These are phyloP conservation scores for Oreortyx pictus DNA, from an alignment of 2,797 vertebrate genomes.

Conservation along the genomic window DNA sequence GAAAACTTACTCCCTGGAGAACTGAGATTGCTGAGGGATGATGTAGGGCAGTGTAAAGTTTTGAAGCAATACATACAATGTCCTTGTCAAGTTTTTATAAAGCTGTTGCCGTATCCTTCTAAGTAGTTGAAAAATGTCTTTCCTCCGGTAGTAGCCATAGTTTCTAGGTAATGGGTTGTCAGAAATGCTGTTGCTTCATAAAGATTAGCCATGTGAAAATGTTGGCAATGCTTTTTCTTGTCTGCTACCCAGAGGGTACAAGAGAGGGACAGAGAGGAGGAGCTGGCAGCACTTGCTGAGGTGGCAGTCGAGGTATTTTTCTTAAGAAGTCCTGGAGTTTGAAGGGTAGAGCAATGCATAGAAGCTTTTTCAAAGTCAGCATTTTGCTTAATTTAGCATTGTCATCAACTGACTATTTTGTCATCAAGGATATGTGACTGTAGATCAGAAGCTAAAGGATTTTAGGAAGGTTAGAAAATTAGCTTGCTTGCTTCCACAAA, in stretches of 20 bases:
- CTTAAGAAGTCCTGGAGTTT: neutral
- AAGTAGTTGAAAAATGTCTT: constrained; percentile 47
- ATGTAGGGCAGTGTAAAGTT: neutral
- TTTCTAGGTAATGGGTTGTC: constrained; percentile 64
- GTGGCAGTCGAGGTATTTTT: neutral
- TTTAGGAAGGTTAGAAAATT: neutral
- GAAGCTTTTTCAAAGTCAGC: neutral
- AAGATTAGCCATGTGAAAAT: constrained; percentile 50
- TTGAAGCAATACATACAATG: constrained; percentile 28
- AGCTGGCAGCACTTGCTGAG: fast-evolving
- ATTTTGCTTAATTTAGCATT: neutral
- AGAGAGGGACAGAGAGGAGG: neutral
- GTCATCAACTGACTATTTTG: neutral
- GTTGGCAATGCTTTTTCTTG: constrained; percentile 11
- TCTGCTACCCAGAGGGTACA: constrained; percentile 8
- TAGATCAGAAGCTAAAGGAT: neutral
- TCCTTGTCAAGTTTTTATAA: constrained; percentile 18
- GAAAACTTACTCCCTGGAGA: constrained; percentile 12
- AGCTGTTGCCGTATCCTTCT: constrained; percentile 15
- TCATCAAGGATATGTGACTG: neutral
- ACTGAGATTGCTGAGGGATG: neutral
- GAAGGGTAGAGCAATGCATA: neutral
- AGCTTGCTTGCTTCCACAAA: neutral
- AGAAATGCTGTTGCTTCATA: constrained; percentile 39
- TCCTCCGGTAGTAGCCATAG: constrained; percentile 17